Evolutionary conservation across 2,888 invertebrate species (phyloP).

Genomic region (Anarsia innoxiella): DNA sequence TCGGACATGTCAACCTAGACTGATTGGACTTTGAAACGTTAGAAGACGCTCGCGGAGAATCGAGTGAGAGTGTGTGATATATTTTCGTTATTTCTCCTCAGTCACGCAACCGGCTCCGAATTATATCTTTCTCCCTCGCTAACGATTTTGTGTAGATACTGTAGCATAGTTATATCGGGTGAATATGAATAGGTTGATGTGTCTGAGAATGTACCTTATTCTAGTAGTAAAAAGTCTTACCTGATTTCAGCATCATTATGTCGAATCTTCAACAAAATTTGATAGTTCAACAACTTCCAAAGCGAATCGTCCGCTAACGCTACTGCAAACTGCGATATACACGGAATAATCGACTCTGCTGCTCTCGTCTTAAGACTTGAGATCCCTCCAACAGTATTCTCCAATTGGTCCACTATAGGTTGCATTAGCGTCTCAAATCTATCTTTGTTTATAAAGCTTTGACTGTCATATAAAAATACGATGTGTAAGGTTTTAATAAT

Average conservation of each 20-base stretch:
- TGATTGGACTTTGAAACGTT: no score
- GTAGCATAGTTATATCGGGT: no score
- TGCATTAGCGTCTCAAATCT: conserved; percentile 89
- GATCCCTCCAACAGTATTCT: conserved; percentile 81
- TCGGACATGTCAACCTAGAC: no score
- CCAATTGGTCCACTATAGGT: conserved; percentile 91
- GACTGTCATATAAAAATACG: conserved; percentile 88
- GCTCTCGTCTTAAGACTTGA: conserved; percentile 76
- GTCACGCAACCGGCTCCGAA: no score
- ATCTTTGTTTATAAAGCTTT: conserved; percentile 88
- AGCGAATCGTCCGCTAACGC: conserved; percentile 89
- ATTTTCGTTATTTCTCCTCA: no score
- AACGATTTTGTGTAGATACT: no score
- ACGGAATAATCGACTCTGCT: conserved; percentile 79
- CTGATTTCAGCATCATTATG: conserved; percentile 82
- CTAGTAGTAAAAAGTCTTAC: no score
- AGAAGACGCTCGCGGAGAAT: no score
- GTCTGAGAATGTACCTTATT: no score
- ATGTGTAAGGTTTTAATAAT: conserved; percentile 84
- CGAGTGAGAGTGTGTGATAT: no score
- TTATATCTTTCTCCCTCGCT: no score
- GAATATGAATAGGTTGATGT: no score
- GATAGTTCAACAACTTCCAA: conserved; percentile 94
- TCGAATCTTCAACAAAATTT: conserved; percentile 90
- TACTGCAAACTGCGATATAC: conserved; percentile 87